These are phyloP conservation scores for Lottia scabra DNA, from an alignment of 2,888 invertebrate genomes.

Conservation along the genomic window DNA sequence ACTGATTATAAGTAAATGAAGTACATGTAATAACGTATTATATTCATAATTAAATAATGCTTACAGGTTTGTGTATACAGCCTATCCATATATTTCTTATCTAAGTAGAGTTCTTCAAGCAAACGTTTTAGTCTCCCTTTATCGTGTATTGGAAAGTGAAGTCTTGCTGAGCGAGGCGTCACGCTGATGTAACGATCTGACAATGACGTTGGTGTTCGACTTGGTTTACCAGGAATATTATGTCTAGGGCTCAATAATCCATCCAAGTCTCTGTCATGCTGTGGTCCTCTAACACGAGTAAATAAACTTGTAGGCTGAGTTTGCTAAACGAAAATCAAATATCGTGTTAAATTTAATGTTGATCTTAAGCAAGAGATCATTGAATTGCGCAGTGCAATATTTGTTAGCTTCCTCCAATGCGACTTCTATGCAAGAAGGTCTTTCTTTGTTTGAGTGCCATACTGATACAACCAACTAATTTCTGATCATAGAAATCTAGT, in stretches of 20 bases:
- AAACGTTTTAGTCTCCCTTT: conserved; percentile 42
- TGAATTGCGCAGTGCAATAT: no score
- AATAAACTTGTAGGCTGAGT: not conserved
- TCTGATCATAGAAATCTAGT: no score
- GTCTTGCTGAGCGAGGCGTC: not conserved
- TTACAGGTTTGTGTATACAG: conserved; percentile 45
- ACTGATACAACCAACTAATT: no score
- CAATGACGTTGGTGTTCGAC: not conserved
- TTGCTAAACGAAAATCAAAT: not conserved
- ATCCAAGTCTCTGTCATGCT: not conserved
- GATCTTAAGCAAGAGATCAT: no score
- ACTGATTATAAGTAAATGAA: no score
- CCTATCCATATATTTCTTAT: conserved; percentile 54
- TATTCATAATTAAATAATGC: no score
- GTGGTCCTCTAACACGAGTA: not conserved
- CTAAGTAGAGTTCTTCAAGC: conserved; percentile 51
- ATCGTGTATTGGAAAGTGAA: conserved; percentile 21
- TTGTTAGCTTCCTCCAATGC: no score
- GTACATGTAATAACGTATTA: no score
- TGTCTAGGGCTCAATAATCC: not conserved
- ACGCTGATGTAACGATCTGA: not conserved
- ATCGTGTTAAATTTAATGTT: not conserved
- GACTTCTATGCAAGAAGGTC: no score
- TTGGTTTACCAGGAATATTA: not conserved
- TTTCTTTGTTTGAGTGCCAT: no score